A percentile compares a stretch with the other conserved stretches of the same genome.
phyloP scores from a whole-genome alignment of 2,888 invertebrate genomes.

The Ecliptopera silaceata region DNA sequence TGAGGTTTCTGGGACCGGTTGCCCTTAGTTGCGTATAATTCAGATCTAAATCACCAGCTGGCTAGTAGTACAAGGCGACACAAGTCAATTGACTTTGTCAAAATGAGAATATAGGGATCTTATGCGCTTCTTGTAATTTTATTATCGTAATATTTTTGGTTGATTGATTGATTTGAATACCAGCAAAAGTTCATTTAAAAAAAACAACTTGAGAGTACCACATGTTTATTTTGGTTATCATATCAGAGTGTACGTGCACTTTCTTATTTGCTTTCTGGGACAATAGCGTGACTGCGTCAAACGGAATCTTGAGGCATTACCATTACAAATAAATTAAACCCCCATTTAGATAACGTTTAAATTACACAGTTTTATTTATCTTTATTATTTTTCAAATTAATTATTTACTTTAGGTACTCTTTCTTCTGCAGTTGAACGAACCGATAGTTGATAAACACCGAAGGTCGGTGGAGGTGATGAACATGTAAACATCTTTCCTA shows the following conservation, averaged over 20 bases:
- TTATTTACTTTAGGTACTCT: slow-evolving; percentile 30
- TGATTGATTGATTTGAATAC: no score
- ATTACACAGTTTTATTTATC: slow-evolving; percentile 18
- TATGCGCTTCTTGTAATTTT: not conserved
- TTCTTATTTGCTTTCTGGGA: slow-evolving; percentile 13
- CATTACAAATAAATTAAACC: slow-evolving; percentile 30
- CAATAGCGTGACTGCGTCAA: slow-evolving; percentile 22
- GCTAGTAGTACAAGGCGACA: slow-evolving; percentile 14
- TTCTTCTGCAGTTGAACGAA: slow-evolving; percentile 53
- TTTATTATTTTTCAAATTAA: slow-evolving; percentile 28
- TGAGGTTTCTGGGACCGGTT: slow-evolving; percentile 56
- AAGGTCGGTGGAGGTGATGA: slow-evolving; percentile 50
- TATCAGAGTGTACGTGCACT: slow-evolving; percentile 10
- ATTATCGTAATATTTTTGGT: no score
- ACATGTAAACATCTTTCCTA: slow-evolving; percentile 8
- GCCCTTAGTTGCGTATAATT: slow-evolving; percentile 46
- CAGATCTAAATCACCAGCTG: slow-evolving; percentile 24
- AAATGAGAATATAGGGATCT: not conserved
- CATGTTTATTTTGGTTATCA: slow-evolving; percentile 10
- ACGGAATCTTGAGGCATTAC: slow-evolving; percentile 20
- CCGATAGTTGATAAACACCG: slow-evolving; percentile 45
- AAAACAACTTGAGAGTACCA: not conserved
- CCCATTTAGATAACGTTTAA: slow-evolving; percentile 28
- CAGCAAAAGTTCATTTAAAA: not conserved
- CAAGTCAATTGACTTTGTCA: slow-evolving; percentile 2